phyloP scores from a whole-genome alignment of 2,113 vertebrate genomes.

The Pitta sordida region DNA sequence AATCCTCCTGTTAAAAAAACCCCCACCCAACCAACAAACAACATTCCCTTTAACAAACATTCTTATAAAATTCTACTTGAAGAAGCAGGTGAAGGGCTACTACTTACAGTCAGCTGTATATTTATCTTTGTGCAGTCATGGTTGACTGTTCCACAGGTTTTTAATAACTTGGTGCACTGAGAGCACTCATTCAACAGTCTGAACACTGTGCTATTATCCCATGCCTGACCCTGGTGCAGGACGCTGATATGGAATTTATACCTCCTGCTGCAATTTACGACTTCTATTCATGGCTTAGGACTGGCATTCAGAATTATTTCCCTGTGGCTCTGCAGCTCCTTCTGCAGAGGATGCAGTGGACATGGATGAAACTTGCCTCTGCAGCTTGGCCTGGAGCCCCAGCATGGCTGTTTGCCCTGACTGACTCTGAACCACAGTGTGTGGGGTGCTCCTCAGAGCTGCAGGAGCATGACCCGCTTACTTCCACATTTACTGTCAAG shows the following conservation, averaged over 20 bases:
- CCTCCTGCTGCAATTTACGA: slow-evolving; percentile 12
- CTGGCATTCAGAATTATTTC: not conserved
- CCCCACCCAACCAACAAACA: too few relatives aligned
- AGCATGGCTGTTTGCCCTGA: rapidly evolving
- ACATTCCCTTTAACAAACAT: slow-evolving; percentile 44
- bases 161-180: slow-evolving; percentile 41
- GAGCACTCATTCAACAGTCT: slow-evolving; percentile 61
- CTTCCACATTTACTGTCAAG: not conserved
- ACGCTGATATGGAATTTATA: slow-evolving; percentile 32
- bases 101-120: slow-evolving; percentile 41
- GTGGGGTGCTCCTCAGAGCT: not conserved
- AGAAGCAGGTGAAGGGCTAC: slow-evolving; percentile 37
- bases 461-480: not conserved
- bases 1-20: not conserved
- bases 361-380: not conserved
- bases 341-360: not conserved
- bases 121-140: slow-evolving; percentile 63
- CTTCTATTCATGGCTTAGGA: not conserved
- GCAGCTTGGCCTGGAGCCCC: not conserved
- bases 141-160: slow-evolving; percentile 30
- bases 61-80: slow-evolving; percentile 56
- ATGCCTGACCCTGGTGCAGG: not conserved
- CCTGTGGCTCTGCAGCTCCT: not conserved
- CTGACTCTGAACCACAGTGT: not conserved
- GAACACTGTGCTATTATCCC: slow-evolving; percentile 40